Base-by-base conservation (phyloP, 1,140 invertebrate species). In the Drosophila parvula region DNA sequence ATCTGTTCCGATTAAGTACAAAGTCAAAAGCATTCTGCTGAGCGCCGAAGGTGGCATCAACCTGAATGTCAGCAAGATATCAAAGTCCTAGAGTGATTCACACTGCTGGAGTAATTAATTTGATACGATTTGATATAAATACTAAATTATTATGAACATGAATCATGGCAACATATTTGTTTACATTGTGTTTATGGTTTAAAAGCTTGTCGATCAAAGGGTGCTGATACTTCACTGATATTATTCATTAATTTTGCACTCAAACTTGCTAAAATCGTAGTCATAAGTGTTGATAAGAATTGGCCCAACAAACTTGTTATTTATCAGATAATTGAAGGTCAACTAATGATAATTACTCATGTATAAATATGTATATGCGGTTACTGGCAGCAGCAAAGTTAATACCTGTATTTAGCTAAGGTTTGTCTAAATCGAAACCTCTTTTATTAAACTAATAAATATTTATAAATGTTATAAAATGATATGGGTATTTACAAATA, bases 31-130 rank as follows among this genome's bases (percentile, higher is more conserved):
- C n/a, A 44, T 88, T 32, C 47, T 88, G 8, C 14, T 88, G 4
- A 51, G 51, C 16, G 34, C 83, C 18, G 61, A 83, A 4, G 78
- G 71, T 8, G 83, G 83, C 10, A 80, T 88, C 27, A 36, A 67
- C n/a, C 44, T 88, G 0, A 83, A 80, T 32, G 73, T 88, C 0
- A 76, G 64, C 36, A 64, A 61, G 40, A 18, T 88, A 16, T 30
- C 10, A 1, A 51, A 4, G 22, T 2, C 6, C 9, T 62, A 28
- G 16, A 22, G 30, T 32, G 18, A 34, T 34, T 47, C 41, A n/a
- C 18, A 6, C 32, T 9, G 4, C 32, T 4, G 11, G 11, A 51
- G 6, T 18, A 1, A n/a, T 5, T 34, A 10, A 12, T 7, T 59
- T 36, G 2, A 51, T 36, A 4, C 18, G n/a, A 18, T n/a, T 36